Evolutionary conservation across 2,888 invertebrate species (phyloP), one percentile per base, ranked within the genome.

Genomic region (Disparrhopalites patrizii): DNA sequence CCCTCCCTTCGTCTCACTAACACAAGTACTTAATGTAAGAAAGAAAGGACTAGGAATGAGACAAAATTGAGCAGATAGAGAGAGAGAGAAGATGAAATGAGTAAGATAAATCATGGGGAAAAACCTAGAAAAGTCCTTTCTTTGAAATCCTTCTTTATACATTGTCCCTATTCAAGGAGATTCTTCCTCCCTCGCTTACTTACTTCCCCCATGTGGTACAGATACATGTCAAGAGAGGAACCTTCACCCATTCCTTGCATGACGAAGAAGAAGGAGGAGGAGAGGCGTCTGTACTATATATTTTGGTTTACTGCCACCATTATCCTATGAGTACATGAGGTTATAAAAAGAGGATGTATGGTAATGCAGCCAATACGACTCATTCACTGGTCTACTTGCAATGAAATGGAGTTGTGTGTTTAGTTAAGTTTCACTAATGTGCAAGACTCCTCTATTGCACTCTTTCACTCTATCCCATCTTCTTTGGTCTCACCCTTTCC

Each of bases 61-160:
- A 56, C 27, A 33, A n/a, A 56, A 50, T 47, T 50, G 33, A 61
- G 61, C 51, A 61, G 61, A 61, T 61, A 51, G 61, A 61, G 60
- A 31, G 61, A 51, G 61, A 61, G 60, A 31, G 61, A 51, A 31
- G 61, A 61, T 51, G 50, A 50, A 50, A 61, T 61, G 61, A 61
- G 61, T 8, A 33, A 61, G 51, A 61, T 61, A 61, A 61, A 61
- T 61, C 61, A 61, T 50, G 50, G 30, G 30, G 47, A 51, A 61
- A 51, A 51, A 47, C 47, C 47, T 47, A 47, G 23, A 47, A n/a
- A n/a, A 47, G 47, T 23, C 47, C 25, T 47, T 47, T 47, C 47
- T 47, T 47, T 47, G 47, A 31, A 60, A 51, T 38, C 43, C 30
- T 23, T n/a, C n/a, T n/a, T n/a, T n/a, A n/a, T n/a, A 18, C 47